These are phyloP conservation scores for Poecilia gillii DNA, from an alignment of 2,797 vertebrate genomes.

Conservation along the genomic window DNA sequence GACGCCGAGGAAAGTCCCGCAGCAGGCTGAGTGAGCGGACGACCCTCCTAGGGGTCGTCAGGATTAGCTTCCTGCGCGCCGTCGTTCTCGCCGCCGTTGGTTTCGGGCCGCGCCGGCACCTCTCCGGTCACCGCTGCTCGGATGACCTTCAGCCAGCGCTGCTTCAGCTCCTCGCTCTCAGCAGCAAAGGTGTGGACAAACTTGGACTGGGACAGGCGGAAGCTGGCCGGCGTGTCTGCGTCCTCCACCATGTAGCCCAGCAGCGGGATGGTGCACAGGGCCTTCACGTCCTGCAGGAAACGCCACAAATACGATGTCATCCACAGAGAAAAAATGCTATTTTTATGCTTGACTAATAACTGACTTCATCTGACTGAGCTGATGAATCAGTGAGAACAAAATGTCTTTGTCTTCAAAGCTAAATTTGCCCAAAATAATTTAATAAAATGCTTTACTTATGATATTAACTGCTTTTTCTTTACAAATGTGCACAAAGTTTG, in stretches of 20 bases:
- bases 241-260: slow-evolving; percentile 93
- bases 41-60: slow-evolving; percentile 68
- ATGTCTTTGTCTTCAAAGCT: no score
- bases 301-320: neutral
- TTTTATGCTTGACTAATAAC: no score
- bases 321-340: no score
- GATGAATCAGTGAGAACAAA: no score
- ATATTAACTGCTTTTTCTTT: no score
- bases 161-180: slow-evolving; percentile 92
- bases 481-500: no score
- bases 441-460: no score
- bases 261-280: slow-evolving; percentile 94
- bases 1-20: neutral
- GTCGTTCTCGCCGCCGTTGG: slow-evolving; percentile 61
- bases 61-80: slow-evolving; percentile 61
- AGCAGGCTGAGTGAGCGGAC: neutral
- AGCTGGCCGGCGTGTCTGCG: slow-evolving; percentile 87
- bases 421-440: no score
- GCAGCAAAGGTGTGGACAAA: slow-evolving; percentile 93
- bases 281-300: slow-evolving; percentile 90
- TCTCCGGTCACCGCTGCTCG: slow-evolving; percentile 91
- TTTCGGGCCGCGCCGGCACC: slow-evolving; percentile 69
- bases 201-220: slow-evolving; percentile 95
- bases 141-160: slow-evolving; percentile 94
- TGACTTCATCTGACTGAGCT: no score